Evolutionary conservation across 1,140 invertebrate species (phyloP), one percentile per base, ranked within the genome.

Genomic region (Zophobas atratus): DNA sequence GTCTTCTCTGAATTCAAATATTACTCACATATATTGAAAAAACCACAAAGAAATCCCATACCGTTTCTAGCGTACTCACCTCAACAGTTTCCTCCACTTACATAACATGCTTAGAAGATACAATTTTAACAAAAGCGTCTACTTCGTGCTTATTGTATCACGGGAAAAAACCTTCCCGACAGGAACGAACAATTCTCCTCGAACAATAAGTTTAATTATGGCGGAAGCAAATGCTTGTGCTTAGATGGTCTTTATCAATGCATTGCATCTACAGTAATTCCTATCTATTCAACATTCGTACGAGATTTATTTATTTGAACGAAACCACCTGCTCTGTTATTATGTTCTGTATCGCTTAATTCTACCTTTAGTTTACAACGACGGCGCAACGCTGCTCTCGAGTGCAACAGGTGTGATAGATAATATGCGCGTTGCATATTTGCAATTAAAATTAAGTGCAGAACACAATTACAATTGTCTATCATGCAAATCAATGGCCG

Each of bases 321-420:
- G 6, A n/a, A 67, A 46, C 60, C 60, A 67, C 60, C 60, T 67
- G 60, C 60, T 67, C 60, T 67, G 39, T 67, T 67, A 67, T 67
- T 67, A 67, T 67, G 39, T 6, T 63, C 38, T 63, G 57, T 63
- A 63, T 63, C 57, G 57, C 57, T 63, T 63, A 39, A 39, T 63
- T 63, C 57, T 32, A 63, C 57, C 57, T 63, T 53, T 2, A 43
- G 6, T 63, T 1, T 20, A 67, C 60, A 43, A 46, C 49, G 49
- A 51, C n/a, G 49, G n/a, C 49, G 49, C 49, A 51, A 51, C 49
- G 49, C 20, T 51, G 49, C 49, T 51, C 49, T 51, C 60, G 60
- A 67, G 60, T 67, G 60, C 60, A 67, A 67, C 60, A 67, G 60
- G 60, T 67, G 60, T 67, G 60, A 67, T 67, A 67, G 60, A 67